These are phyloP conservation scores for Melitaea cinxia DNA, from an alignment of 1,140 invertebrate genomes.

Conservation along the genomic window DNA sequence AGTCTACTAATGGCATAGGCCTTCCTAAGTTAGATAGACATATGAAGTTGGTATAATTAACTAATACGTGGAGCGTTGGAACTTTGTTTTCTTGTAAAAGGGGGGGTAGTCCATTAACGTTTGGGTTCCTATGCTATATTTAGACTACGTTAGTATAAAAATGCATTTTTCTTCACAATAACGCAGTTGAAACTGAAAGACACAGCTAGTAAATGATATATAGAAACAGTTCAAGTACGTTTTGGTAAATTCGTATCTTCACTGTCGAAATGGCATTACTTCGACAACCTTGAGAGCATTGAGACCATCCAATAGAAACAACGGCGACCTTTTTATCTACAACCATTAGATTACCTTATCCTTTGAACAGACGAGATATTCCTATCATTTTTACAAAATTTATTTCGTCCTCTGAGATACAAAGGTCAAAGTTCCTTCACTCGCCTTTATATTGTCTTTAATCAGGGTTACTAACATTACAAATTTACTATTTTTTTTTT, in stretches of 20 bases:
- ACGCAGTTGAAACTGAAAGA: neutral
- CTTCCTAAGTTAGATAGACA: too few species aligned
- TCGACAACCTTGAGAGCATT: slow-evolving; percentile 53
- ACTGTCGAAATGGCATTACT: slow-evolving; percentile 44
- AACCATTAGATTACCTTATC: slow-evolving; percentile 40
- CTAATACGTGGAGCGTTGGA: too few species aligned
- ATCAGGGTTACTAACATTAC: neutral
- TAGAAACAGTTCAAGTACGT: slow-evolving; percentile 13
- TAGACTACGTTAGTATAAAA: too few species aligned
- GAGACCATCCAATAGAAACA: slow-evolving; percentile 44
- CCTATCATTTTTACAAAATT: slow-evolving; percentile 6
- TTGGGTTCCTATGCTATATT: too few species aligned
- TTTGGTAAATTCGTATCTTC: slow-evolving; percentile 15
- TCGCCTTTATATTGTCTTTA: neutral
- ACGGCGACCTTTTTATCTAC: slow-evolving; percentile 63
- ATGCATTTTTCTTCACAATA: too few species aligned
- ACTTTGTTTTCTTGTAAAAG: too few species aligned
- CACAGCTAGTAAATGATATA: neutral
- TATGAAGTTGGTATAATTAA: too few species aligned
- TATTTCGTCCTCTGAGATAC: slow-evolving; percentile 8
- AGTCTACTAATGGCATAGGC: too few species aligned
- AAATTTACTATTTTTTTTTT: neutral
- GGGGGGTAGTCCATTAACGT: too few species aligned
- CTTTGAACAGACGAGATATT: slow-evolving; percentile 13
- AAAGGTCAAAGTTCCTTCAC: neutral